Base-by-base conservation (phyloP, 2,113 vertebrate genomes). In the Rynchops niger region DNA sequence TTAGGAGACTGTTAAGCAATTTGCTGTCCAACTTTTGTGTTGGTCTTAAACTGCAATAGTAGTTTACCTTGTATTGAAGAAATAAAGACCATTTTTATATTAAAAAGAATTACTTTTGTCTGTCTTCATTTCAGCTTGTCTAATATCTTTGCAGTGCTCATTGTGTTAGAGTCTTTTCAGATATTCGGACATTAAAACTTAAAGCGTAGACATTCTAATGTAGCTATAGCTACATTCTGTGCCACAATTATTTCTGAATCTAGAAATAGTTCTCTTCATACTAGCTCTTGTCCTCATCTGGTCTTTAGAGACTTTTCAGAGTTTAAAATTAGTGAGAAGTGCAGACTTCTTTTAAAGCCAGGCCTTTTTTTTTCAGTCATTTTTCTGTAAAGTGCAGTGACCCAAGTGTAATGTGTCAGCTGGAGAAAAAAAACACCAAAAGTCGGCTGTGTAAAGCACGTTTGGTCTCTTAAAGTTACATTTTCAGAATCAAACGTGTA, bases 1-100 rank as follows among this genome's bases (percentile, higher is more conserved):
- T 98, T 98, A 98, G 98, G 98, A 98, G 97, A 98, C 97, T 98
- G 96, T 98, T 98, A 82, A 98, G 97, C 97, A 98, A 97, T 98
- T 98, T 98, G 96, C 97, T 98, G 83, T 98, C 97, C 97, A 98
- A 97, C 98, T 97, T 96, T 95, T 97, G 95, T 98, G 98, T 98
- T 98, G 98, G 98, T 97, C 97, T 97, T 98, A 98, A 98, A 98
- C 98, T 98, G 98, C 98, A 96, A 96, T 97, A 95, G 94, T 98
- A 98, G 97, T 98, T 98, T 98, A 97, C 94, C 97, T 98, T 98
- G 98, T 98, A 98, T 97, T 98, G 98, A 98, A 98, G 96, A 97
- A 98, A 98, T 98, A 98, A 98, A 98, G 80, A 87, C 70, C 85
- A 95, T 94, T 98, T 98, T 98, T 98, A 92, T 95, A 93, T 95